A percentile compares a stretch with the other conserved stretches of the same genome.
phyloP scores from a whole-genome alignment of 2,797 vertebrate species.

The Myotis pilosus region DNA sequence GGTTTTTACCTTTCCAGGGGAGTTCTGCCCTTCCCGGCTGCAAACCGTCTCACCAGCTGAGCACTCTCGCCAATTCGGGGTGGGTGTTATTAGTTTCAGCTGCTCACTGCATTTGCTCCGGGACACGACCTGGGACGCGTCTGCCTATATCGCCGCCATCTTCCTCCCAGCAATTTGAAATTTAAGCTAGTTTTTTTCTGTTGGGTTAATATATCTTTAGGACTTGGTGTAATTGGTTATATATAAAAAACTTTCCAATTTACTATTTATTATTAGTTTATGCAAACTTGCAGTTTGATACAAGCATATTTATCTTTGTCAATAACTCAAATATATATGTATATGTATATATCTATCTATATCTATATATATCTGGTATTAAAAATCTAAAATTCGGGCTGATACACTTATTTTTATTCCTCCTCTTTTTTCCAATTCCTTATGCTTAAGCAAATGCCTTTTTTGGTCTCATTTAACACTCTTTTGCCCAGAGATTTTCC shows the following conservation, averaged over 20 bases:
- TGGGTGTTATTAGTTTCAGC: too few relatives aligned
- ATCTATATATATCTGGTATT: background rate
- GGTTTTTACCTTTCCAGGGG: too few relatives aligned
- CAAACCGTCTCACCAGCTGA: too few relatives aligned
- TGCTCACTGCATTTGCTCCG: too few relatives aligned
- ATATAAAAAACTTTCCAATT: background rate
- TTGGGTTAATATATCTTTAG: background rate
- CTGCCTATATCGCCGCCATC: too few relatives aligned
- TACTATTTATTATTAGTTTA: background rate
- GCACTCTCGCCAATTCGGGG: too few relatives aligned
- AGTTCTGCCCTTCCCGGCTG: too few relatives aligned
- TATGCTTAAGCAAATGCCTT: background rate
- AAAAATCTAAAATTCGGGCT: background rate
- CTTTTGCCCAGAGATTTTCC: constrained; percentile 12
- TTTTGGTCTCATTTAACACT: background rate
- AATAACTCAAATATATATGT: background rate
- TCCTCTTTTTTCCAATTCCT: background rate
- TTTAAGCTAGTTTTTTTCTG: background rate
- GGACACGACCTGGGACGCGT: too few relatives aligned
- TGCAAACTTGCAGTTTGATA: background rate
- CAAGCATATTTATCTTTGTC: background rate
- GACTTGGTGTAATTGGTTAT: background rate
- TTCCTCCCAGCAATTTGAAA: background rate
- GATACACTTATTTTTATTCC: background rate
- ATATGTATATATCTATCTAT: too few relatives aligned